Evolutionary conservation across 2,113 vertebrate genomes (phyloP), one percentile per base, ranked within the genome.

Genomic region (Brachypteracias leptosomus): DNA sequence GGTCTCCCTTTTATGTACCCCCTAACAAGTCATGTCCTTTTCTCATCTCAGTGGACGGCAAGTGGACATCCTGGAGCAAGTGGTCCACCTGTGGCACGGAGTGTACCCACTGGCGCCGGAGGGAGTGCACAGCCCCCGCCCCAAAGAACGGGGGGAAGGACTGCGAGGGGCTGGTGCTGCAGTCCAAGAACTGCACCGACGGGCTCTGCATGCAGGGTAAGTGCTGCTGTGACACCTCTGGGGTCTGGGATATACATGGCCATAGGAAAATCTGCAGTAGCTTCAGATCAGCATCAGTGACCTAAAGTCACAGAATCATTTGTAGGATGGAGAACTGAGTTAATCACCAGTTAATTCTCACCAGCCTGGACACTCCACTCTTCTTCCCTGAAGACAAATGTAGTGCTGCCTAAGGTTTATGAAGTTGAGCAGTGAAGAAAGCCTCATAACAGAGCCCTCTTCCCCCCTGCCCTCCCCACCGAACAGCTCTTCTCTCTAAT

Each of bases 201-300:
- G 99, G 99, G 46, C 98, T 99, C 79, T 99, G 99, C 95, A 99
- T 99, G 98, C 99, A 99, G 97, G 98, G 99, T 99, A 97, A 99
- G 99, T 98, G 57, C 70, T 6, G 2, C 58, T 52, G 22, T 19
- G 57, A 33, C 1, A 2, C 19, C 63, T 72, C 11, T 0, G 0
- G 58, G 33, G 3, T 36, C 33, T 46, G 72, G 29, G 46, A 28
- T 17, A 14, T 18, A 5, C 10, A 29, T 42, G 49, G n/a, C 35
- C 6, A 0, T 15, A 15, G 19, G 7, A 68, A 84, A 59, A 15
- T 13, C 55, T 61, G 24, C 49, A 47, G 20, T 3, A 70, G 61
- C 58, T 80, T 31, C 40, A 26, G 29, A 18, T 57, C 40, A 54
- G 12, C 25, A 24, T 52, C 68, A 4, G 2, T 36, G 6, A 40